Percentiles rank a stretch among this genome's conserved stretches.
These are phyloP conservation scores for Brachirus orientalis DNA, from an alignment of 2,113 vertebrate genomes.

Conservation along the genomic window DNA sequence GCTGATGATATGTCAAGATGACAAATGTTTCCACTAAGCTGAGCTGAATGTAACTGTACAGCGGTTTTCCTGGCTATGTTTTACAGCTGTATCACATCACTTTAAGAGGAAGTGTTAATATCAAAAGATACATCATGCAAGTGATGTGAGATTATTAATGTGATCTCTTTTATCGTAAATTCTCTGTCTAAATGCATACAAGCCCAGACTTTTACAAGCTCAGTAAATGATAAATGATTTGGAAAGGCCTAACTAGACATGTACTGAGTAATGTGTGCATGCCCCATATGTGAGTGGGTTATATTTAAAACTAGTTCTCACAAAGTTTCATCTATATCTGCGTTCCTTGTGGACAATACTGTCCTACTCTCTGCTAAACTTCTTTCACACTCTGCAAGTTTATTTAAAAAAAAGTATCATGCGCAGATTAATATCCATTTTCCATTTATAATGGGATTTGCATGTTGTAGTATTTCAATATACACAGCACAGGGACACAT, in stretches of 20 bases:
- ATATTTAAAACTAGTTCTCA: no score
- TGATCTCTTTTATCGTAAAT: constrained; percentile 11
- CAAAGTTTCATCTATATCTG: no score
- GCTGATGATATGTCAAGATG: constrained; percentile 62
- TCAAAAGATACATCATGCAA: constrained; percentile 29
- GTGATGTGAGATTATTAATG: constrained; percentile 29
- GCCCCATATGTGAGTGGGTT: background rate
- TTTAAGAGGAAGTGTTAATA: constrained; percentile 31
- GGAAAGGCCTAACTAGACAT: constrained; percentile 22
- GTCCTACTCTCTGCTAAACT: no score
- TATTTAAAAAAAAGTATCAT: no score
- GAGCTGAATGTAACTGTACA: constrained; percentile 40
- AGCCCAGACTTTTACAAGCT: background rate
- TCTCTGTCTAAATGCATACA: background rate
- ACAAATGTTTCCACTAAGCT: constrained; percentile 47
- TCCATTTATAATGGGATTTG: background rate
- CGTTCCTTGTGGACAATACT: no score
- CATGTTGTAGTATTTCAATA: background rate
- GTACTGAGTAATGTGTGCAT: background rate
- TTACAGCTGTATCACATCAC: constrained; percentile 36
- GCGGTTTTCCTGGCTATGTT: constrained; percentile 41
- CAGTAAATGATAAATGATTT: constrained; percentile 30
- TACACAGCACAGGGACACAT: background rate
- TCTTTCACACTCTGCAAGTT: no score
- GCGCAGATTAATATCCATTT: no score